Percentiles rank a stretch among this genome's conserved stretches.
Evolutionary conservation across 2,113 vertebrate genomes (phyloP).

Genomic region (Rattus rattus): DNA sequence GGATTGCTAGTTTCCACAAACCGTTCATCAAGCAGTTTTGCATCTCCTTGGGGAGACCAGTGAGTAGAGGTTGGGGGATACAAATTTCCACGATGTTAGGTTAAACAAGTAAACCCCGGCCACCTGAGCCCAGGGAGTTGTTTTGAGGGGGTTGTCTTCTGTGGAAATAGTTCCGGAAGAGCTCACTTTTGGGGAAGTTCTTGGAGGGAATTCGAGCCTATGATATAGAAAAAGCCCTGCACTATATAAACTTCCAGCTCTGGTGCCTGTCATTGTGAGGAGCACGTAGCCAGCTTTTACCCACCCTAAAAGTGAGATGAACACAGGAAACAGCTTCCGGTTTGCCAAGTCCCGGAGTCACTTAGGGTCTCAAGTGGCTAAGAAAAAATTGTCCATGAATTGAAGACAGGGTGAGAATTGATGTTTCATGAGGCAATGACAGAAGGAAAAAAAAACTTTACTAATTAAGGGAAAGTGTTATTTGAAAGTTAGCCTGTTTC

Average conservation of each 20-base stretch:
- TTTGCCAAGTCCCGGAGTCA: not conserved
- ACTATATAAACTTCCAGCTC: not conserved
- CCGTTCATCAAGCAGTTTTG: not conserved
- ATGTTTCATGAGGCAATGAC: not conserved
- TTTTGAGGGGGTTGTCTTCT: not conserved
- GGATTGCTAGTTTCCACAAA: not conserved
- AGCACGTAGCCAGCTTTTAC: not conserved
- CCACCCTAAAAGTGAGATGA: not conserved
- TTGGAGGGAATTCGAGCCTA: not conserved
- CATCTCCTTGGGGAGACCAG: not conserved
- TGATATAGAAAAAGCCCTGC: not conserved
- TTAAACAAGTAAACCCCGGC: not conserved
- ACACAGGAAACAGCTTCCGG: not conserved
- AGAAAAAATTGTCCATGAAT: not conserved
- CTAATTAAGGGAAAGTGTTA: not conserved
- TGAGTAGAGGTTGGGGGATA: not conserved
- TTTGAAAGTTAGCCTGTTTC: not conserved
- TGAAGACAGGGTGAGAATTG: slow-evolving; percentile 7
- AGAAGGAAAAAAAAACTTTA: not conserved
- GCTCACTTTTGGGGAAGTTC: not conserved
- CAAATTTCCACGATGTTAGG: not conserved
- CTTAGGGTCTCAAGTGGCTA: not conserved
- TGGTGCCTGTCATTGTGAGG: not conserved
- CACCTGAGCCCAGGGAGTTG: not conserved
- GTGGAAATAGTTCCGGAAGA: not conserved